Base-by-base conservation (phyloP, 2,888 invertebrate genomes). In the Eupithecia centaureata region DNA sequence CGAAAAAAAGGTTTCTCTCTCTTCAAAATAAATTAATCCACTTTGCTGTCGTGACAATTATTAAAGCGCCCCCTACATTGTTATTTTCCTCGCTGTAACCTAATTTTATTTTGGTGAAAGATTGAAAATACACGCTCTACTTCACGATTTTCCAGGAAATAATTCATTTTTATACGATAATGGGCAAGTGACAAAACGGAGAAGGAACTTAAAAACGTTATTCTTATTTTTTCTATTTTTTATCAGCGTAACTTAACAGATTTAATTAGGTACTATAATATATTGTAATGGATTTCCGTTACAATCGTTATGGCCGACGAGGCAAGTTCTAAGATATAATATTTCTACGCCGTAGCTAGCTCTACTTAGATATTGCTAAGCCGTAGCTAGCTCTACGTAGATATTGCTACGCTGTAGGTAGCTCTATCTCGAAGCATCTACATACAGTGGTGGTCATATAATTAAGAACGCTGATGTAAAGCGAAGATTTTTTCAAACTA, bases 31-130 rank as follows among this genome's bases (percentile, higher is more conserved):
- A 28, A 30, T 18, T 42, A 18, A 63, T 51, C 18, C 33, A 35
- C 54, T 38, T 57, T 18, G 47, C 33, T 61, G 66, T 47, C 57
- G 57, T 33, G 60, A 61, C 54, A 65, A 57, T 61, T 47, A 65
- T 65, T 61, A 66, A 57, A 61, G 35, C 18, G 28, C n/a, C 32
- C 51, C 47, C 33, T 30, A 27, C 32, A 56, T 54, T 60, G 42
- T 47, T 18, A 61, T 61, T 65, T 33, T 27, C 47, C 27, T 15
- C 28, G 52, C 35, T 52, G 30, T 65, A 57, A 42, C 8, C 42
- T 38, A 42, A 61, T 66, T 61, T 66, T 33, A 32, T 61, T 66
- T 57, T 32, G n/a, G 18, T 35, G 28, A 32, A 7, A 47, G 47
- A 18, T 38, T 57, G 57, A 32, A 52, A 56, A 63, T 57, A 63